Base-by-base conservation (phyloP, 2,888 invertebrate species). In the Lithophane socia region DNA sequence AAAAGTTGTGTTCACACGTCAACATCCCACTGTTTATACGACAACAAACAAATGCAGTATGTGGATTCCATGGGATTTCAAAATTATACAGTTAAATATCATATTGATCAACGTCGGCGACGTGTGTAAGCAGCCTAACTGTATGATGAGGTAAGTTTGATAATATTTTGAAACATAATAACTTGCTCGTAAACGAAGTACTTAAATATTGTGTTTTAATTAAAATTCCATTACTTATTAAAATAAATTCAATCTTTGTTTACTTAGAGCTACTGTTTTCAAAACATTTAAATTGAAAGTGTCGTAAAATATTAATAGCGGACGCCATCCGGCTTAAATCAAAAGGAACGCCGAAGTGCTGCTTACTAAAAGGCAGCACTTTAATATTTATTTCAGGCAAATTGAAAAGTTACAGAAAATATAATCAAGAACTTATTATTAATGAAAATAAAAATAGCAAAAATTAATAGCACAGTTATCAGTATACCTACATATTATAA, bases 281-380 rank as follows among this genome's bases (percentile, higher is more conserved):
- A 58, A 63, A 68, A 67, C 10, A 65, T 58, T 61, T 42, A 69
- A 56, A 56, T 44, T 47, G 13, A 13, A 71, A 83, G 60, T 54
- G 61, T 69, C 64, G 61, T 84, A 54, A 70, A 75, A 79, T 79
- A 82, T 69, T 44, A 61, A 79, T 60, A 72, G 37, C 13, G 9
- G 47, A 60, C 49, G 58, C 60, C 29, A 24, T 66, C 52, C 44
- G 16, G 29, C 47, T 9, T n/a, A 49, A 56, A 79, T 54, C 56
- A 68, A 71, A 70, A 42, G 9, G 64, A 21, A 71, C 5, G 52
- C 13, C 18, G 29, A 29, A 29, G 29, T 29, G 29, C 1, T 29
- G 29, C 29, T 29, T 29, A 29, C 29, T 29, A 29, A 29, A 29
- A 29, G 29, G 1, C n/a, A 42, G 37, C 18, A 63, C 52, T 60